Conservation (phyloP, 1,140 invertebrate genomes). For the Linepithema humile region DNA sequence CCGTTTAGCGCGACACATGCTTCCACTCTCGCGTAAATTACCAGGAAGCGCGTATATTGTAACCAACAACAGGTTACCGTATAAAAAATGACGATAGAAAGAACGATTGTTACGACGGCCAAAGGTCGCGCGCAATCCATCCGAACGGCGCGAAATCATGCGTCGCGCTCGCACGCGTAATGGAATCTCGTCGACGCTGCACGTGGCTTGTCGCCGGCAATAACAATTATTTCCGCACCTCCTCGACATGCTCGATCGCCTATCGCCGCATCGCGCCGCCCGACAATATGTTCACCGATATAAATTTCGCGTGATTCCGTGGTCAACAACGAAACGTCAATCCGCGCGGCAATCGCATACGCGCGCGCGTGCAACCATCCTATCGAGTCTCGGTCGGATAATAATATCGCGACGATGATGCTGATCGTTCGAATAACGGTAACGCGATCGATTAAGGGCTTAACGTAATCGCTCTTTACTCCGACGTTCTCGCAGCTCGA, state of each 20-base stretch:
- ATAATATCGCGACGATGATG: slow-evolving; percentile 59
- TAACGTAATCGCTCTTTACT: slow-evolving; percentile 56
- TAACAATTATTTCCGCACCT: slow-evolving; percentile 73
- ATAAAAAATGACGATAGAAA: slow-evolving; percentile 14
- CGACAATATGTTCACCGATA: slow-evolving; percentile 41
- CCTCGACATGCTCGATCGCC: slow-evolving; percentile 40
- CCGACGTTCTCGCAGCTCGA: slow-evolving; percentile 48
- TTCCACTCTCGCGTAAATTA: not conserved
- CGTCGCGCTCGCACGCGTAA: slow-evolving; percentile 60
- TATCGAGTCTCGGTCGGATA: not conserved
- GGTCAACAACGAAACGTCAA: slow-evolving; percentile 58
- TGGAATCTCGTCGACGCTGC: slow-evolving; percentile 72
- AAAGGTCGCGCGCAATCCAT: slow-evolving; percentile 4
- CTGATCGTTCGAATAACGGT: slow-evolving; percentile 48
- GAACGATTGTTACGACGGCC: slow-evolving; percentile 27
- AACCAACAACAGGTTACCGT: too few relatives aligned
- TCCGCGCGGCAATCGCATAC: slow-evolving; percentile 15
- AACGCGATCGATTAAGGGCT: slow-evolving; percentile 59
- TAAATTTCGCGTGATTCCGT: slow-evolving; percentile 62
- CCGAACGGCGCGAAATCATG: slow-evolving; percentile 26
- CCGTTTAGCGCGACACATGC: not conserved
- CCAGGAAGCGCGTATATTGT: too few relatives aligned
- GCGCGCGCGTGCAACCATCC: not conserved
- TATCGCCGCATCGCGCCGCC: not conserved
- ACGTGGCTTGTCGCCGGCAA: slow-evolving; percentile 71